Conservation (phyloP, 2,888 invertebrate species). For the Drosophila antonietae region DNA sequence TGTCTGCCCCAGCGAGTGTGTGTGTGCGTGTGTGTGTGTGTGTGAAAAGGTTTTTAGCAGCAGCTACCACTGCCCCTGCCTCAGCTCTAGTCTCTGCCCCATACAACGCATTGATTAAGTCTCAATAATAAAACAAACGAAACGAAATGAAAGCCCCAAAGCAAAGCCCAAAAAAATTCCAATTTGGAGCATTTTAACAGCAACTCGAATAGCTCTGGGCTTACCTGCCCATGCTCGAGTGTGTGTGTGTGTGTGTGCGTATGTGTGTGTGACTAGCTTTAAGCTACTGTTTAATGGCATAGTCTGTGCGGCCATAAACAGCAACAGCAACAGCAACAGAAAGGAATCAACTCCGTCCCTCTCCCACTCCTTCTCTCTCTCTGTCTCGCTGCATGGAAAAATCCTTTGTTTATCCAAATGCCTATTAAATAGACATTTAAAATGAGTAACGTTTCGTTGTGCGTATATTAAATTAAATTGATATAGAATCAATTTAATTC, state of each 20-base stretch:
- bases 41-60: slow-evolving; percentile 45
- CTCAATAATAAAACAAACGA: slow-evolving; percentile 70
- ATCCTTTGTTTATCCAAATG: background rate
- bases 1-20: slow-evolving; percentile 20
- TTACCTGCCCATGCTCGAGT: slow-evolving; percentile 14
- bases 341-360: background rate
- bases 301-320: slow-evolving; percentile 6
- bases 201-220: slow-evolving; percentile 23
- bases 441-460: background rate
- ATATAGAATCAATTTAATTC: background rate
- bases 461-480: background rate
- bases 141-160: slow-evolving; percentile 47
- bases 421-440: background rate
- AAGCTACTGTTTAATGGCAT: slow-evolving; percentile 35
- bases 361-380: too few relatives aligned
- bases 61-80: background rate
- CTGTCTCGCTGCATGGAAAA: too few relatives aligned
- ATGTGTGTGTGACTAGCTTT: slow-evolving; percentile 28
- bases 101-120: slow-evolving; percentile 59
- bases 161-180: slow-evolving; percentile 35
- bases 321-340: background rate
- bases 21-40: slow-evolving; percentile 28
- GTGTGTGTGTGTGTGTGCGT: slow-evolving; percentile 14
- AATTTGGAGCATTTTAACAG: slow-evolving; percentile 55
- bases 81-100: background rate